These are phyloP conservation scores for Pterostichus niger DNA, from an alignment of 2,888 invertebrate species.

Conservation along the genomic window DNA sequence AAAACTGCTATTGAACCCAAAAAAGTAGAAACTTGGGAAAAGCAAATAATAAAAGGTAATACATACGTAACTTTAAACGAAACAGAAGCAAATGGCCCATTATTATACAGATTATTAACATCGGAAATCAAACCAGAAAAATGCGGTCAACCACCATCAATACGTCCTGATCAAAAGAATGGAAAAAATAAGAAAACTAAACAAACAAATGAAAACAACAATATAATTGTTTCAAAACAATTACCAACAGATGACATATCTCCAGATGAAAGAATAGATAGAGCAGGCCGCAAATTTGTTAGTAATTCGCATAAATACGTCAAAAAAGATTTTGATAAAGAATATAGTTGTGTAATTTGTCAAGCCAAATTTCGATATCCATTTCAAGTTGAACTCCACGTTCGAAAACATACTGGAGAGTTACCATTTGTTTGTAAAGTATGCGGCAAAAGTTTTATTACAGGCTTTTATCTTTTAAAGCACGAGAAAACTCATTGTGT, in stretches of 20 bases:
- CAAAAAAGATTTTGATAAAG: not conserved
- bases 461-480: slow-evolving; percentile 9
- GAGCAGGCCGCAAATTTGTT: not conserved
- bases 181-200: not conserved
- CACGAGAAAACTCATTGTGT: slow-evolving; percentile 9
- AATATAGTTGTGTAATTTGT: slow-evolving; percentile 26
- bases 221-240: not conserved
- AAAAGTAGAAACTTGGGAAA: not conserved
- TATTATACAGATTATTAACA: slow-evolving; percentile 34
- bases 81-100: not conserved
- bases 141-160: not conserved
- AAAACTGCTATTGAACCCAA: not conserved
- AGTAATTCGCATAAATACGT: not conserved
- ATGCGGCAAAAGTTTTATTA: slow-evolving; percentile 22
- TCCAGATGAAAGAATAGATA: slow-evolving; percentile 5
- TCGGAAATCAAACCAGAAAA: not conserved
- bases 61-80: slow-evolving; percentile 3
- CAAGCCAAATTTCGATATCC: slow-evolving; percentile 16
- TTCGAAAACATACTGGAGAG: slow-evolving; percentile 15
- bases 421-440: slow-evolving; percentile 7
- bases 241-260: not conserved
- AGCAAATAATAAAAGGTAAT: not conserved
- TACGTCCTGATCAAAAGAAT: not conserved
- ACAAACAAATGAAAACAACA: slow-evolving; percentile 18
- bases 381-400: slow-evolving; percentile 15